phyloP scores from a whole-genome alignment of 2,888 invertebrate species.

The Parnassius mnemosyne region DNA sequence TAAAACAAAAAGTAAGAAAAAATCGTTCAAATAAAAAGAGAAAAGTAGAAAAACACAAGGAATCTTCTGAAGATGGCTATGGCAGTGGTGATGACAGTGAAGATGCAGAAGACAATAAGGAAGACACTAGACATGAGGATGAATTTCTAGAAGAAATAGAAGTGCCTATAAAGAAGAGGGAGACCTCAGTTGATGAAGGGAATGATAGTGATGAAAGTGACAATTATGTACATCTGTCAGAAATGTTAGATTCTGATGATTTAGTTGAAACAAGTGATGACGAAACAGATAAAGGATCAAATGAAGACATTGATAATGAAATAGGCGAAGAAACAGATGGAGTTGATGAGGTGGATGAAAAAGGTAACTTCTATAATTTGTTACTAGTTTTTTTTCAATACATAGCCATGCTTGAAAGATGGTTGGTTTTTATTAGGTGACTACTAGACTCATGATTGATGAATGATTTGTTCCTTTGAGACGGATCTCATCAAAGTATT shows the following conservation, averaged over 20 bases:
- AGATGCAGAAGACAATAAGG: slow-evolving; percentile 20
- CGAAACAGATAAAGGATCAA: slow-evolving; percentile 30
- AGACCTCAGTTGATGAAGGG: slow-evolving; percentile 54
- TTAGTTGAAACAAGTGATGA: slow-evolving; percentile 49
- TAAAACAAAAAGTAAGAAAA: slow-evolving; percentile 32
- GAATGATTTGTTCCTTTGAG: too few species aligned
- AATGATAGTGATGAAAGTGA: slow-evolving; percentile 63
- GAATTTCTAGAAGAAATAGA: slow-evolving; percentile 63
- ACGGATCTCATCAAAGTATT: too few species aligned
- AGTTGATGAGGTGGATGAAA: slow-evolving; percentile 42
- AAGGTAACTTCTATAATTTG: slow-evolving; percentile 36
- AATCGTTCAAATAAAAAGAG: slow-evolving; percentile 36
- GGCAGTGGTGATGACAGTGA: slow-evolving; percentile 48
- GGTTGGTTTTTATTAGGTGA: too few species aligned
- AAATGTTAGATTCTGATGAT: slow-evolving; percentile 64
- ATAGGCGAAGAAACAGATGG: slow-evolving; percentile 33
- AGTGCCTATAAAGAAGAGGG: slow-evolving; percentile 56
- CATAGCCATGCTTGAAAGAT: too few species aligned
- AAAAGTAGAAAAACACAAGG: slow-evolving; percentile 41
- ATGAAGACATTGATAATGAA: slow-evolving; percentile 31
- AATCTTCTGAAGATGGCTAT: slow-evolving; percentile 68
- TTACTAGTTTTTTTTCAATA: too few species aligned
- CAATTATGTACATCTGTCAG: slow-evolving; percentile 64
- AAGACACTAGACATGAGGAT: slow-evolving; percentile 38
- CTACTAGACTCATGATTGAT: too few species aligned